Conservation (phyloP, 1,140 invertebrate genomes). For the Plodia interpunctella region DNA sequence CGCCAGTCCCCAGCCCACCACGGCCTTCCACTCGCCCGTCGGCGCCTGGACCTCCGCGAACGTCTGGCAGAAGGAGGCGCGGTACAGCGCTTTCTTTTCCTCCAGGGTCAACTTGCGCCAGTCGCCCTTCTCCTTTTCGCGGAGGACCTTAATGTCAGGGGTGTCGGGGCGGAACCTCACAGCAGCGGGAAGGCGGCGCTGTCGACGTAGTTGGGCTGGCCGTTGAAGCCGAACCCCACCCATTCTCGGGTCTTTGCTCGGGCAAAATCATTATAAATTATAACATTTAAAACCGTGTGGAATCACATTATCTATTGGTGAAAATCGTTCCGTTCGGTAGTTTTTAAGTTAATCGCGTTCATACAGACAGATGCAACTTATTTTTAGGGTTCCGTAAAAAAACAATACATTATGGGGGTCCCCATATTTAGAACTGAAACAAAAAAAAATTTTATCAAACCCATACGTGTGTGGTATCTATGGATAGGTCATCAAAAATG, state of each 20-base stretch:
- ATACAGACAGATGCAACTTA: too few relatives aligned
- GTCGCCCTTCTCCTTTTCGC: constrained; percentile 95
- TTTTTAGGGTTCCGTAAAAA: too few relatives aligned
- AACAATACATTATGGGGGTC: too few relatives aligned
- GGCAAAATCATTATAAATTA: too few relatives aligned
- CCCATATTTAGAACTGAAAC: too few relatives aligned
- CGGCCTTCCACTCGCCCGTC: constrained; percentile 93
- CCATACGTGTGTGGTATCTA: too few relatives aligned
- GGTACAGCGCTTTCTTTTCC: constrained; percentile 96
- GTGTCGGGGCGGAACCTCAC: constrained; percentile 87
- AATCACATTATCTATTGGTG: too few relatives aligned
- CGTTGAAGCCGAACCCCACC: constrained; percentile 93
- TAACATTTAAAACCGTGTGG: too few relatives aligned
- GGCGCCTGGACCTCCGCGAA: constrained; percentile 93
- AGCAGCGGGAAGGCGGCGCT: constrained; percentile 87
- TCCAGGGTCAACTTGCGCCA: constrained; percentile 93
- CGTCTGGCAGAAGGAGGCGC: constrained; percentile 94
- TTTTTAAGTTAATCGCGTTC: too few relatives aligned
- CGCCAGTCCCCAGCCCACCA: constrained; percentile 79
- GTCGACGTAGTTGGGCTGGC: constrained; percentile 88
- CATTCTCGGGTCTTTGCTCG: constrained; percentile 93
- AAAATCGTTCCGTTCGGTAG: too few relatives aligned
- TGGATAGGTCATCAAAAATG: too few relatives aligned
- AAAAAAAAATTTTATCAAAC: too few relatives aligned
- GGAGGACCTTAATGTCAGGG: constrained; percentile 82